A percentile compares a stretch with the other conserved stretches of the same genome.
Conservation (phyloP, 2,113 vertebrate genomes). For the Eublepharis macularius region DNA sequence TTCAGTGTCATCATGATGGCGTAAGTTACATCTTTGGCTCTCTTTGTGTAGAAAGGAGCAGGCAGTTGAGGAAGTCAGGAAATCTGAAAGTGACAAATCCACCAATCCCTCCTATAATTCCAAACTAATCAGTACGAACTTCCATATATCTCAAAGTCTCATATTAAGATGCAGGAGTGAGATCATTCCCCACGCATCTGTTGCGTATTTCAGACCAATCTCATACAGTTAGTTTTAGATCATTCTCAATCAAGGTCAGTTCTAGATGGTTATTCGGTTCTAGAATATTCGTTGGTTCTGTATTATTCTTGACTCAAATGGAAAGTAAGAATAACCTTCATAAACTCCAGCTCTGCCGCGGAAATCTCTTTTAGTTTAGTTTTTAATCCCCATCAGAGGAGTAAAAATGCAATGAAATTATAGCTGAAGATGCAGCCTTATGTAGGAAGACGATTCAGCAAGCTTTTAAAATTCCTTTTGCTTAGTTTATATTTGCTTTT, state of each 20-base stretch:
- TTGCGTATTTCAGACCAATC: not conserved
- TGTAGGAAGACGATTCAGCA: not conserved
- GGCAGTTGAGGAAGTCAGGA: not conserved
- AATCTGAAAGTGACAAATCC: not conserved
- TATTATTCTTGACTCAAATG: not conserved
- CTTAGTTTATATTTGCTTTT: not conserved
- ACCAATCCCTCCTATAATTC: not conserved
- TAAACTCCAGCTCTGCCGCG: not conserved
- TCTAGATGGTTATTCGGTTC: no score
- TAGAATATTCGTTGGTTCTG: no score
- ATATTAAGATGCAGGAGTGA: not conserved
- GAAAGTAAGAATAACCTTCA: not conserved
- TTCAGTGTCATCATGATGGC: conserved; percentile 99
- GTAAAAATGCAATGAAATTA: not conserved
- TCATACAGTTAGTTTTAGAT: not conserved
- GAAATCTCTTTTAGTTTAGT: not conserved
- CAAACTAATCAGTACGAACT: not conserved
- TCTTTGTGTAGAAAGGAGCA: accelerated
- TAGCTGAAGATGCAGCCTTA: not conserved
- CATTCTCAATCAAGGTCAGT: not conserved
- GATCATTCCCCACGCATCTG: not conserved
- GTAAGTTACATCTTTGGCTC: conserved; percentile 79
- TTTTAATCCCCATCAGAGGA: not conserved
- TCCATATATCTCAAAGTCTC: not conserved
- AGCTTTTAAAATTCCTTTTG: not conserved